phyloP scores from a whole-genome alignment of 1,140 invertebrate genomes.

The Achatina immaculata region DNA sequence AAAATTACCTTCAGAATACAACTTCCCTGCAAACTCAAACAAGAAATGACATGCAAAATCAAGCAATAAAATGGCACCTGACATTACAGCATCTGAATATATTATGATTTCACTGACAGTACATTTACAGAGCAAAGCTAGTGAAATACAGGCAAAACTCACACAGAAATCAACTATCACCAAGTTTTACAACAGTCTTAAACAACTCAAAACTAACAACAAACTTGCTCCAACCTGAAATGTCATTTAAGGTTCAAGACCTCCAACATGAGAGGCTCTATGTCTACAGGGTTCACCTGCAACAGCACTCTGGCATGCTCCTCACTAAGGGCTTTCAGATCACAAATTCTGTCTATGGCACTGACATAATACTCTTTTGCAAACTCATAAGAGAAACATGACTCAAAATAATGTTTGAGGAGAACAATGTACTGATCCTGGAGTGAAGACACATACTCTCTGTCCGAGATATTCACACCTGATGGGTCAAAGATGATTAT shows the following conservation, averaged over 20 bases:
- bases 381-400: constrained; percentile 76
- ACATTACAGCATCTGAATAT: no score
- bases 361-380: constrained; percentile 71
- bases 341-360: constrained; percentile 87
- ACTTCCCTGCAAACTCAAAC: no score
- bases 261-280: constrained; percentile 89
- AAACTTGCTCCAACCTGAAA: neutral
- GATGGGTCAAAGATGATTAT: constrained; percentile 90
- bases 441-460: constrained; percentile 76
- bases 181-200: no score
- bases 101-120: no score
- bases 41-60: no score
- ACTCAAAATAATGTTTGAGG: constrained; percentile 88
- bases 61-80: no score
- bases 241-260: constrained; percentile 46
- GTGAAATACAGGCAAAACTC: no score
- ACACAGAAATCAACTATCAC: no score
- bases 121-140: no score
- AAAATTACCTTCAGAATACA: no score
- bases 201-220: no score
- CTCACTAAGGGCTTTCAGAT: constrained; percentile 87
- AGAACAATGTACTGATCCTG: constrained; percentile 94
- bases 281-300: constrained; percentile 88
- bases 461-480: constrained; percentile 82
- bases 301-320: constrained; percentile 89